Conservation (phyloP, 2,888 invertebrate species). For the Suillia variegata region DNA sequence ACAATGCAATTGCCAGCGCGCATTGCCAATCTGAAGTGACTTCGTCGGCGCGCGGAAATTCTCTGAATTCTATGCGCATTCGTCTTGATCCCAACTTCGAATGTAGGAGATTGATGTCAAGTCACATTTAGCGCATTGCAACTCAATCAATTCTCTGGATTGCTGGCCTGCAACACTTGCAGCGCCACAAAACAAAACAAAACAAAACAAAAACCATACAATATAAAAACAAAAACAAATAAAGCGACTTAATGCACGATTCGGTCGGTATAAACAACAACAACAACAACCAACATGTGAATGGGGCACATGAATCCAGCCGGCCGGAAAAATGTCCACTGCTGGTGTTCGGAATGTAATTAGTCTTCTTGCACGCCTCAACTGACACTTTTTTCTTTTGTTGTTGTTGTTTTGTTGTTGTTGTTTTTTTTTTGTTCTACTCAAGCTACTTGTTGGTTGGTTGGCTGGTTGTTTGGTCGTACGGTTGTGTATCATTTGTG, state of each 20-base stretch:
- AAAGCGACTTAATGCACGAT: constrained; percentile 3
- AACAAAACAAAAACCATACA: too few relatives aligned
- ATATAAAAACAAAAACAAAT: background rate
- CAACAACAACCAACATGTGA: constrained; percentile 7
- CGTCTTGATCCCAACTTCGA: background rate
- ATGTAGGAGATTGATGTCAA: constrained; percentile 54
- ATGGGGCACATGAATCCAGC: background rate
- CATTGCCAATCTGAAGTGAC: background rate
- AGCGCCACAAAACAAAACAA: constrained; percentile 31
- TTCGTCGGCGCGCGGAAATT: too few relatives aligned
- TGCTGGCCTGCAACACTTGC: constrained; percentile 15
- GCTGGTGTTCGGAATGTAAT: constrained; percentile 33
- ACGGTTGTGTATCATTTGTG: too few relatives aligned
- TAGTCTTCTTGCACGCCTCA: constrained; percentile 44
- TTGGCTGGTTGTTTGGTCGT: background rate
- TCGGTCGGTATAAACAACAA: constrained; percentile 13
- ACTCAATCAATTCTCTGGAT: constrained; percentile 51
- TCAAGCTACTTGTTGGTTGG: background rate
- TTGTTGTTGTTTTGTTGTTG: background rate
- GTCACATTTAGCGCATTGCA: constrained; percentile 53
- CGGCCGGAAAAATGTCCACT: constrained; percentile 16
- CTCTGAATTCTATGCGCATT: too few relatives aligned
- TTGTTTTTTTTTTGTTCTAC: background rate
- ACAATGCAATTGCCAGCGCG: background rate
- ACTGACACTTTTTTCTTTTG: constrained; percentile 40